A percentile compares a stretch with the other conserved stretches of the same genome.
Conservation (phyloP, 2,888 invertebrate genomes). For the Latheticus oryzae region DNA sequence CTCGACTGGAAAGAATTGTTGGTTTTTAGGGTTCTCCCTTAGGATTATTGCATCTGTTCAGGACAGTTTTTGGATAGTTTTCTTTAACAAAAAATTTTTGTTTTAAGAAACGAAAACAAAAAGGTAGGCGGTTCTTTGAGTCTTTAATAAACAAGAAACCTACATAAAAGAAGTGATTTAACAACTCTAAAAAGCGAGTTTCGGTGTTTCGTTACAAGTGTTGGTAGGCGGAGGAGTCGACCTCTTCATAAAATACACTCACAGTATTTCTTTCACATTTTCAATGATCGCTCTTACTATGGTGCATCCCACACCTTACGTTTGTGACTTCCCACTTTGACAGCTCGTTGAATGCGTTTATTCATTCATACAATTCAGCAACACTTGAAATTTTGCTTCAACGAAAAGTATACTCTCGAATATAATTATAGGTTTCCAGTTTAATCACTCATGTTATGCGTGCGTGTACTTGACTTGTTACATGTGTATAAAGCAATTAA, state of each 20-base stretch:
- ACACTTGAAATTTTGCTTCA: constrained; percentile 10
- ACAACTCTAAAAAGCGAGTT: constrained; percentile 37
- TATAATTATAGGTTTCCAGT: constrained; percentile 7
- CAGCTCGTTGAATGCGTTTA: constrained; percentile 35
- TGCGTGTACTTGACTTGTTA: constrained; percentile 14
- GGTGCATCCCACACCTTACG: constrained; percentile 35
- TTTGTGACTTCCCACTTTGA: constrained; percentile 36
- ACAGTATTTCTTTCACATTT: constrained; percentile 35
- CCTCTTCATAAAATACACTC: constrained; percentile 38
- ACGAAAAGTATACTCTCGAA: constrained; percentile 10
- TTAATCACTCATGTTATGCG: too few species aligned
- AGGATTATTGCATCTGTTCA: constrained; percentile 33
- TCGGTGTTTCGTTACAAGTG: constrained; percentile 38
- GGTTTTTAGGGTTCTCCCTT: constrained; percentile 29
- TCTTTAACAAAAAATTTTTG: too few species aligned
- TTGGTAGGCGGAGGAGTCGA: constrained; percentile 34
- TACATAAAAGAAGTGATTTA: constrained; percentile 39
- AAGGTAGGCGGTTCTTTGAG: constrained; percentile 19
- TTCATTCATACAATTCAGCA: constrained; percentile 36
- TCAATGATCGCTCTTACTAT: constrained; percentile 38
- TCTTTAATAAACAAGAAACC: constrained; percentile 35
- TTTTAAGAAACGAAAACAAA: constrained; percentile 10
- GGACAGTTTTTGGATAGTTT: constrained; percentile 29
- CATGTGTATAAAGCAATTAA: constrained; percentile 25
- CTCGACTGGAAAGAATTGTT: constrained; percentile 29